Evolutionary conservation across 2,888 invertebrate species (phyloP), one percentile per base, ranked within the genome.

Genomic region (Periphyllus acericola): DNA sequence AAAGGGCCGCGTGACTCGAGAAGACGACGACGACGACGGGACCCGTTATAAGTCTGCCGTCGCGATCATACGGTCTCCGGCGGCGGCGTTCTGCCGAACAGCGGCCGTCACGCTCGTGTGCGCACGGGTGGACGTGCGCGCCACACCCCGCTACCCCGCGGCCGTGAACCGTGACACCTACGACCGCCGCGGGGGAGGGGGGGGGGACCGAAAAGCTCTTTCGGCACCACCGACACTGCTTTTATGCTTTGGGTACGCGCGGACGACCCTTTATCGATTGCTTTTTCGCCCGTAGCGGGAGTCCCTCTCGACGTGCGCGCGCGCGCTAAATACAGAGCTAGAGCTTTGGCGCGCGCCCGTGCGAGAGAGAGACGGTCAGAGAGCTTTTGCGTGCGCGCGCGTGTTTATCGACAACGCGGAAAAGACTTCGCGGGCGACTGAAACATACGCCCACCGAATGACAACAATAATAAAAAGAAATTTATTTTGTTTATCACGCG

Each of bases 201-300:
- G 25, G 29, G 25, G 6, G 32, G 9, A 72, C 4, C 25, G 60
- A 75, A 85, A 85, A 85, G 78, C 85, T 60, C 74, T 85, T 34
- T 19, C 72, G n/a, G 17, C 52, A 74, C 83, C 68, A 55, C 83
- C 83, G 46, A 52, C 72, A 36, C 80, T 36, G 36, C 25, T 32
- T 74, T n/a, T 74, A 74, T 74, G n/a, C 83, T 83, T 72, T 75
- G 36, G 60, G 60, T n/a, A 52, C 83, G 36, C 34, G 60, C n/a
- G 5, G 52, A 52, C 80, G 55, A 72, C 79, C 86, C 80, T 80
- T 80, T 86, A 86, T 86, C 80, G 86, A 86, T 86, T 79, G 34
- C 34, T 11, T 75, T 66, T 68, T 60, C 19, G 40, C 72, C 80
- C 86, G 55, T 32, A 25, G n/a, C 55, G 11, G 36, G 19, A 14